Evolutionary conservation across 2,797 vertebrate genomes (phyloP), one percentile per base, ranked within the genome.

Genomic region (Hafferia zeledoni): DNA sequence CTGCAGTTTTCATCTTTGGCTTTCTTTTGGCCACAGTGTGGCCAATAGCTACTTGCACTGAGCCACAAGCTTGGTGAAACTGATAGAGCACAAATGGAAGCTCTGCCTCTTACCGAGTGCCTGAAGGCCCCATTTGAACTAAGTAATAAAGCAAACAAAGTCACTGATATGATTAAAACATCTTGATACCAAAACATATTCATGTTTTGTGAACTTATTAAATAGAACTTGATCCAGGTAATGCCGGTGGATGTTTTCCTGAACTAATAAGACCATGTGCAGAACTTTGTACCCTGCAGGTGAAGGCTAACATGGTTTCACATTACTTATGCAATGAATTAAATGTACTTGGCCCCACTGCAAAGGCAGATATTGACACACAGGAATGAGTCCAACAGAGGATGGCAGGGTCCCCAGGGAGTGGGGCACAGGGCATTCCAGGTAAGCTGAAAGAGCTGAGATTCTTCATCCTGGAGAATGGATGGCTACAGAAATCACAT

Each of bases 221-320:
- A 94, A 93, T 53, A 96, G 19, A 85, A 44, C 16, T 92, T 24
- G 75, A 83, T 92, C 87, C 83, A 93, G 61, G 60, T 68, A 87
- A 64, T 8, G 35, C 39, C 6, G 0, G 74, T 46, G 68, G 52
- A 67, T 18, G 18, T 43, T 94, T 70, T 82, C 77, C 88, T 93
- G 86, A 72, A 2, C 77, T 52, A 76, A 88, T 6, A 94, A 19
- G 30, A 83, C 22, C 69, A 6, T 13, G n/a, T 6, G 55, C 61
- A 83, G 90, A 90, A 93, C 96, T 96, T 95, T 92, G 95, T 83
- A 95, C 95, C 70, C 88, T 87, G 70, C 44, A 65, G 85, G 46
- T 64, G 68, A 86, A 83, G 35, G 64, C 76, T 77, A 64, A 84
- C 82, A 0, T 6, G 41, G 67, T 91, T 84, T 91, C 59, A 76